Conservation (phyloP, 2,888 invertebrate genomes). For the Clostera curtula region DNA sequence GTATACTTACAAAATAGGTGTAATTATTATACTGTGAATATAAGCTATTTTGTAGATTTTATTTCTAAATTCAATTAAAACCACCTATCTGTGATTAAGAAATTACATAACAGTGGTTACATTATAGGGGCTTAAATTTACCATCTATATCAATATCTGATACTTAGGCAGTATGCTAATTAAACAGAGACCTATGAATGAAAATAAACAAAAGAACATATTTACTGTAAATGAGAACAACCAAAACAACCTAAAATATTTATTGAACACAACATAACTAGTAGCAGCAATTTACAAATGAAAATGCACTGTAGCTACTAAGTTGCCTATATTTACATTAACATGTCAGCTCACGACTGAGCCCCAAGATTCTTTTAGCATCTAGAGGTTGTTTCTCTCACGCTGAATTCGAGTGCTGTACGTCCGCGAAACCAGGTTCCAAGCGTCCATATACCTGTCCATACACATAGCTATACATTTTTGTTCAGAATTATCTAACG, state of each 20-base stretch:
- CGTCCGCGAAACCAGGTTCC: slow-evolving; percentile 93
- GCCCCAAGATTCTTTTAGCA: slow-evolving; percentile 10
- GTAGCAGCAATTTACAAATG: slow-evolving; percentile 45
- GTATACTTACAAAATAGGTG: too few species aligned
- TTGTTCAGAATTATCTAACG: slow-evolving; percentile 92
- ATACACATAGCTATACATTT: slow-evolving; percentile 98
- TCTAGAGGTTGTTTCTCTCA: slow-evolving; percentile 80
- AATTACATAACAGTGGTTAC: too few species aligned
- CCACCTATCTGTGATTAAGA: too few species aligned
- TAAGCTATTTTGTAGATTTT: too few species aligned
- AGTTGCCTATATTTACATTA: slow-evolving; percentile 59
- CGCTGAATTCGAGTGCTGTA: slow-evolving; percentile 90
- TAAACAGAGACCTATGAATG: too few species aligned
- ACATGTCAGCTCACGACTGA: slow-evolving; percentile 27
- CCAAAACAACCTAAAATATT: slow-evolving; percentile 46
- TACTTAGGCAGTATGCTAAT: too few species aligned
- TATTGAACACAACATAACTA: slow-evolving; percentile 58
- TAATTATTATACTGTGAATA: too few species aligned
- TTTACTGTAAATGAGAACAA: slow-evolving; percentile 27
- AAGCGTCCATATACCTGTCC: slow-evolving; percentile 98
- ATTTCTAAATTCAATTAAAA: too few species aligned
- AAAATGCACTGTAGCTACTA: slow-evolving; percentile 54
- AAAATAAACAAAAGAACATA: too few species aligned
- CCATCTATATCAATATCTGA: too few species aligned
- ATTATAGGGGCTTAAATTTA: too few species aligned